These are phyloP conservation scores for Sialis fuliginosa DNA, from an alignment of 2,888 invertebrate species.

Conservation along the genomic window DNA sequence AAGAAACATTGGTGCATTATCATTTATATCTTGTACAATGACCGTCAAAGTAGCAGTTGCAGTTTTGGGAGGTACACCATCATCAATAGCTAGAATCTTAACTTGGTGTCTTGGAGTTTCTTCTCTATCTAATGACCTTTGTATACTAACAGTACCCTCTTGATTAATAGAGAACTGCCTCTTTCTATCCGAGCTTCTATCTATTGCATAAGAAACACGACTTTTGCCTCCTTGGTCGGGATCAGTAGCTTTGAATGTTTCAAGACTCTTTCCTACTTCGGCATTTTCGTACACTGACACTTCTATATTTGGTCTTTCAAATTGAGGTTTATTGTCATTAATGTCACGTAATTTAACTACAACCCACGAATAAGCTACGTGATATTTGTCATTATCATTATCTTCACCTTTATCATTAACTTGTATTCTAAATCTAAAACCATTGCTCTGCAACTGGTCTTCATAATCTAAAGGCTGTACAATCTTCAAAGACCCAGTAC, in stretches of 20 bases:
- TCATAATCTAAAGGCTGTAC: constrained; percentile 92
- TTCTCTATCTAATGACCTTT: constrained; percentile 80
- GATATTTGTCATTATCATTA: constrained; percentile 92
- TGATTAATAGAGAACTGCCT: constrained; percentile 88
- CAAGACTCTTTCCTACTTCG: constrained; percentile 73
- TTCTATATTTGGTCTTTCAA: constrained; percentile 85
- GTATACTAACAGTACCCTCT: constrained; percentile 88
- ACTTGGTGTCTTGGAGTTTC: constrained; percentile 91
- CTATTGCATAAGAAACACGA: constrained; percentile 81
- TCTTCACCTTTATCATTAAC: constrained; percentile 90
- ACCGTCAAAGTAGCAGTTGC: constrained; percentile 88
- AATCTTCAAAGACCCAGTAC: constrained; percentile 86
- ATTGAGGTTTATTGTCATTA: constrained; percentile 94
- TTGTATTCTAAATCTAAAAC: constrained; percentile 87
- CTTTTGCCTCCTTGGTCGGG: constrained; percentile 90
- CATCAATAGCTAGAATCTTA: constrained; percentile 88
- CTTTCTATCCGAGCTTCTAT: constrained; percentile 80
- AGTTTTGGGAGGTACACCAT: constrained; percentile 82
- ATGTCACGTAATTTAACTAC: constrained; percentile 84
- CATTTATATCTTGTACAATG: constrained; percentile 88
- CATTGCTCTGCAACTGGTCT: constrained; percentile 85
- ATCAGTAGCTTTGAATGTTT: constrained; percentile 89
- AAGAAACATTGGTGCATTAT: constrained; percentile 84
- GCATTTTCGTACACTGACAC: constrained; percentile 85
- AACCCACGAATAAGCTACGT: constrained; percentile 92